These are phyloP conservation scores for Epirrhoe alternata DNA, from an alignment of 2,888 invertebrate species.

Conservation along the genomic window DNA sequence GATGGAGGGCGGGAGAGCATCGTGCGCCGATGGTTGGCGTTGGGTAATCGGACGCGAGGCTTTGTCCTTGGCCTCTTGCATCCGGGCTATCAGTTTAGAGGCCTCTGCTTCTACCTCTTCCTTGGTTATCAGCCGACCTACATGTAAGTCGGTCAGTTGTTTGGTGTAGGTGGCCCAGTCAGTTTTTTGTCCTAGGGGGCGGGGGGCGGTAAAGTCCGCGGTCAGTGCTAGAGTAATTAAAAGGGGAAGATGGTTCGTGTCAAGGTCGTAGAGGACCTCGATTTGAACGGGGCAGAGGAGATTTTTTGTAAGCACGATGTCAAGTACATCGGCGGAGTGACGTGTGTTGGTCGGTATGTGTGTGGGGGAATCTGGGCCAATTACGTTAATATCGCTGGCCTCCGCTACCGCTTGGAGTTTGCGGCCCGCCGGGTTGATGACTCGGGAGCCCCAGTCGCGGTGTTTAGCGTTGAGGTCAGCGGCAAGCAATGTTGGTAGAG, in stretches of 20 bases:
- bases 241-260: neutral
- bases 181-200: neutral
- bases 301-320: neutral
- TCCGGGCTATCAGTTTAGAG: neutral
- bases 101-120: neutral
- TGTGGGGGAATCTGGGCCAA: neutral
- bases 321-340: neutral
- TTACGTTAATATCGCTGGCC: neutral
- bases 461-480: conserved; percentile 2
- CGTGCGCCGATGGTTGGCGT: neutral
- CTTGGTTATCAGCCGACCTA: neutral
- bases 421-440: conserved; percentile 3
- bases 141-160: neutral
- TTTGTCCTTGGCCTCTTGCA: neutral
- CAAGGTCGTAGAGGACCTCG: neutral
- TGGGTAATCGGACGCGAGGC: neutral
- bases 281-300: neutral
- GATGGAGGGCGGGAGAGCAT: neutral
- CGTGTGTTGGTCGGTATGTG: neutral
- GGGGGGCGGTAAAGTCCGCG: neutral
- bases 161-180: neutral
- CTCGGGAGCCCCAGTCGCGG: neutral
- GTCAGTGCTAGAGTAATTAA: neutral
- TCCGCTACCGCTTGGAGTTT: neutral
- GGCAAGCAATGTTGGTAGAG: neutral